Base-by-base conservation (phyloP, 1,140 invertebrate species). In the Bradynema listronoti region DNA sequence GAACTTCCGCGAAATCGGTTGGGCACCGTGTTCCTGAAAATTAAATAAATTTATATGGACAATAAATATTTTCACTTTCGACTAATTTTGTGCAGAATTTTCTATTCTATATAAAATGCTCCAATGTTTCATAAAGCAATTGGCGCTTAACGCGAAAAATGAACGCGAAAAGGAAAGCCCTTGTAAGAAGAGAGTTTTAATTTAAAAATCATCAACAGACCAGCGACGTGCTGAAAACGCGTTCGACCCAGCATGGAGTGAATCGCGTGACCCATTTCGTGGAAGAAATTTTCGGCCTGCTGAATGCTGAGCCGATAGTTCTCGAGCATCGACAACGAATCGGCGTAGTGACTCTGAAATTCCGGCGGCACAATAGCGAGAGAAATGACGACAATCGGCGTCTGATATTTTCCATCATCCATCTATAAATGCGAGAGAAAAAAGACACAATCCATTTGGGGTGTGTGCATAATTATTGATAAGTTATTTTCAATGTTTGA, bases 181-280 rank as follows among this genome's bases (percentile, higher is more conserved):
- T n/a, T n/a, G n/a, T n/a, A n/a, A n/a, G n/a, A 53, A 43, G 57
- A 59, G 54, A 53, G 24, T 19, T 39, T 9, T 46, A 25, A 49
- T 11, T 63, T 27, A 50, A 33, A 11, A 22, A 24, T 14, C 14
- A 69, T 27, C 25, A 11, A 49, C 27, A n/a, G 27, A 80, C 92
- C 93, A 25, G 91, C 90, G 16, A 96, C 89, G 80, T 98, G 93
- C 80, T 98, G 94, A 81, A 95, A 92, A 57, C 85, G 84, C 0
- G 93, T 94, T 65, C 90, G 83, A 5, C 88, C 94, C 51, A 99
- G 79, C 91, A 98, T 97, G 4, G 93, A 97, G 80, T 98, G 95
- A 83, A 99, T 87, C 4, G 94, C 95, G 82, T 99, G 95, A 0
- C 94, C 94, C 87, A 96, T 89, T 83, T 98, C 94, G 78, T 99